phyloP scores from a whole-genome alignment of 2,113 vertebrate genomes.

The Nerophis lumbriciformis region DNA sequence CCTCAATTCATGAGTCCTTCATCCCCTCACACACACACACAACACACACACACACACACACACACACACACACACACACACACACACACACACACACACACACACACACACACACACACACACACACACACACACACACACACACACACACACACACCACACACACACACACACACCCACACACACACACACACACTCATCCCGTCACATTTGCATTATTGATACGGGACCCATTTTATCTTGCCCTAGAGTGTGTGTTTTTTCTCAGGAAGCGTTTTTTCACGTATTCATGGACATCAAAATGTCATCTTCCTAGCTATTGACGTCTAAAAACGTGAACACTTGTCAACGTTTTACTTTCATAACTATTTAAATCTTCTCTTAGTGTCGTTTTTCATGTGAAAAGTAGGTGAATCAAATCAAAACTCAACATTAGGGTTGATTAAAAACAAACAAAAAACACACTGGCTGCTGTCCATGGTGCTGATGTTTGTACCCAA shows the following conservation, averaged over 20 bases:
- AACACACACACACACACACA: constrained; percentile 10
- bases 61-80: constrained; percentile 15
- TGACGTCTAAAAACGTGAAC: background rate
- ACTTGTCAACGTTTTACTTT: too few relatives aligned
- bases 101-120: too few relatives aligned
- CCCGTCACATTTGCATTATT: constrained; percentile 53
- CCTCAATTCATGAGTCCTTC: constrained; percentile 59
- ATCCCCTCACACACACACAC: constrained; percentile 24
- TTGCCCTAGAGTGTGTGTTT: constrained; percentile 28
- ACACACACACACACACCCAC: background rate
- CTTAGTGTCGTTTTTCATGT: too few relatives aligned
- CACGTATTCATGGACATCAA: constrained; percentile 35
- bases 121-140: constrained; percentile 14
- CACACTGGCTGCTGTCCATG: constrained; percentile 12
- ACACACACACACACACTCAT: constrained; percentile 20
- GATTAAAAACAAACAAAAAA: too few relatives aligned
- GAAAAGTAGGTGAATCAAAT: too few relatives aligned
- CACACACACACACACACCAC: background rate
- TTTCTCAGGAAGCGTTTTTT: constrained; percentile 31
- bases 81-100: constrained; percentile 18
- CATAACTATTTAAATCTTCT: too few relatives aligned
- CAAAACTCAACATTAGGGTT: too few relatives aligned
- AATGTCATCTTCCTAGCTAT: constrained; percentile 1
- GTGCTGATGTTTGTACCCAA: constrained; percentile 34
- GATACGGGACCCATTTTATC: constrained; percentile 46